These are phyloP conservation scores for Ibycter americanus DNA, from an alignment of 2,797 vertebrate genomes.

Conservation along the genomic window DNA sequence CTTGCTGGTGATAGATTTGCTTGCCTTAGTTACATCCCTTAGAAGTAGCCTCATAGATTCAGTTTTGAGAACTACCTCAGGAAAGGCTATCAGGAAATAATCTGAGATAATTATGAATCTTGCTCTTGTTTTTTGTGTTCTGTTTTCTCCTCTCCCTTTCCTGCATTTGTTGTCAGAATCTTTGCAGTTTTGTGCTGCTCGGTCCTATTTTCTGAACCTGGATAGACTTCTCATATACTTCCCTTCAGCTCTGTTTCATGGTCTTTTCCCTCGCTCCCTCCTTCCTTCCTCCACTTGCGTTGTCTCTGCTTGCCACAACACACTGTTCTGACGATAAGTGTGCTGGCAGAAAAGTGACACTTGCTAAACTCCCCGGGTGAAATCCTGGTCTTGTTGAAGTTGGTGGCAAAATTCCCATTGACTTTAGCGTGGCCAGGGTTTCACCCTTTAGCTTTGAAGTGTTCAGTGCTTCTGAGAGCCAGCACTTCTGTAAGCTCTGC, in stretches of 20 bases:
- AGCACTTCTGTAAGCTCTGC: conserved; percentile 4
- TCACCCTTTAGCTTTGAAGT: conserved; percentile 41
- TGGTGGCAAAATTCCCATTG: conserved; percentile 32
- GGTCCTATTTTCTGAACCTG: neutral
- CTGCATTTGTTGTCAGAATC: neutral
- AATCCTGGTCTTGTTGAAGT: neutral
- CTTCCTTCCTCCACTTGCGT: neutral
- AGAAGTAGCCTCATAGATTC: neutral
- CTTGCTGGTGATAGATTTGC: neutral
- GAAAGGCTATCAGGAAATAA: neutral
- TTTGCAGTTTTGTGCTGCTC: neutral
- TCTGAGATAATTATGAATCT: neutral
- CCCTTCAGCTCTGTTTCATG: neutral
- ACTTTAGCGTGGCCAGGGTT: neutral
- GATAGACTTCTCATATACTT: neutral
- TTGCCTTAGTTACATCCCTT: neutral
- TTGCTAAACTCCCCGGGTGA: neutral
- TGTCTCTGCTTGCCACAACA: neutral
- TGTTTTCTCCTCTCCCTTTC: neutral
- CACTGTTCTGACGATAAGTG: neutral
- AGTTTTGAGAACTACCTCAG: neutral
- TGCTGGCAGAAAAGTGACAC: neutral
- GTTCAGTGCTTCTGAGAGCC: conserved; percentile 31
- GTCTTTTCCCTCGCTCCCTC: neutral
- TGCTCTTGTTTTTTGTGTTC: neutral